Evolutionary conservation across 2,888 invertebrate genomes (phyloP).

Genomic region (Malthinus flaveolus): DNA sequence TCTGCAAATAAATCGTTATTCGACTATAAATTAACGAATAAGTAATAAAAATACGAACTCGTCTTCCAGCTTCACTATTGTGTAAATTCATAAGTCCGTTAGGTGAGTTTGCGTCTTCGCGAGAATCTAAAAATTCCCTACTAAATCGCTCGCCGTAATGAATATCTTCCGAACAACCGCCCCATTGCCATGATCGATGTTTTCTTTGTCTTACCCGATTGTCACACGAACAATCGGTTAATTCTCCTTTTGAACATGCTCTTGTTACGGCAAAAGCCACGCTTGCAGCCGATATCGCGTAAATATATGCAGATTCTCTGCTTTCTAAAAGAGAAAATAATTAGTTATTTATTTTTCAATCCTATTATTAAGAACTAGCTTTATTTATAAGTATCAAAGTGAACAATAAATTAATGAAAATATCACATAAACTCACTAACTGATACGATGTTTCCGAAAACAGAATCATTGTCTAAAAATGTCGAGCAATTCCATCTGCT

Average conservation of each 20-base stretch:
- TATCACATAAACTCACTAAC: slow-evolving; percentile 72
- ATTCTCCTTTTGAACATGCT: slow-evolving; percentile 83
- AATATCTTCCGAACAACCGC: slow-evolving; percentile 91
- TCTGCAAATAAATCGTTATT: slow-evolving; percentile 50
- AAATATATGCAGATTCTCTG: slow-evolving; percentile 86
- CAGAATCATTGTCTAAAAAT: slow-evolving; percentile 68
- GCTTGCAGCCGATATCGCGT: slow-evolving; percentile 88
- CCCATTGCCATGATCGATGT: slow-evolving; percentile 86
- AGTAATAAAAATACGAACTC: slow-evolving; percentile 59
- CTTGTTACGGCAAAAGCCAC: slow-evolving; percentile 85
- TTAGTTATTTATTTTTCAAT: no score
- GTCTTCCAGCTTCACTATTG: slow-evolving; percentile 89
- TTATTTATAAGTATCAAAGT: neutral
- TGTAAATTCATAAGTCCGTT: slow-evolving; percentile 87
- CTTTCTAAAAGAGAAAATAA: slow-evolving; percentile 68
- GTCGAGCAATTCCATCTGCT: slow-evolving; percentile 91
- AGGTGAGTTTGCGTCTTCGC: slow-evolving; percentile 72
- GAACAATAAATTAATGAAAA: slow-evolving; percentile 30
- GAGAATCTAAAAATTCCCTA: slow-evolving; percentile 82
- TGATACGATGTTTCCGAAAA: slow-evolving; percentile 82
- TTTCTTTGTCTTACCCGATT: slow-evolving; percentile 70
- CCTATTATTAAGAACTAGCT: slow-evolving; percentile 9
- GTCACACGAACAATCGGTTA: slow-evolving; percentile 89
- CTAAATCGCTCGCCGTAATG: slow-evolving; percentile 84
- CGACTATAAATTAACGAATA: slow-evolving; percentile 6